Evolutionary conservation across 2,797 vertebrate genomes (phyloP).

Genomic region (Limnodromus scolopaceus): DNA sequence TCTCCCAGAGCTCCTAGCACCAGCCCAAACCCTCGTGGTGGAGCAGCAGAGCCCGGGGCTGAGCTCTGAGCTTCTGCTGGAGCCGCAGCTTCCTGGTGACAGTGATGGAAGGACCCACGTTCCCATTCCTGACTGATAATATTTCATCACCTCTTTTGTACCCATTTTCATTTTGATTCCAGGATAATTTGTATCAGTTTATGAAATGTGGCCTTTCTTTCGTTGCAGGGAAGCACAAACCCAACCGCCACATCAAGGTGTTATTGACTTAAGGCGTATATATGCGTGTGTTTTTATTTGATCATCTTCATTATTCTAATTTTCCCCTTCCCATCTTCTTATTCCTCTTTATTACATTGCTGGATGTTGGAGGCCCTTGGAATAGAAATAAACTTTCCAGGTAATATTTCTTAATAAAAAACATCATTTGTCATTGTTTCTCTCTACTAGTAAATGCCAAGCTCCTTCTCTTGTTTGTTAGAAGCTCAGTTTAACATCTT

Average conservation of each 20-base stretch:
- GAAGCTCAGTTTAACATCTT: background rate
- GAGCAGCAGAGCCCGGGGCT: background rate
- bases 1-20: background rate
- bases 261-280: conserved; percentile 39
- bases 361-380: background rate
- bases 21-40: fast-evolving
- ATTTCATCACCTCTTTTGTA: conserved; percentile 47
- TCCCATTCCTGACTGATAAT: conserved; percentile 23
- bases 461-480: conserved; percentile 22
- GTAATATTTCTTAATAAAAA: conserved; percentile 77
- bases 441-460: conserved; percentile 34
- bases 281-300: background rate
- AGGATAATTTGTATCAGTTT: conserved; percentile 47
- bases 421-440: conserved; percentile 70
- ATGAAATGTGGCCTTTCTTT: conserved; percentile 45
- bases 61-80: background rate
- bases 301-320: conserved; percentile 63
- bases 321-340: background rate
- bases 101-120: background rate
- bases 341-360: conserved; percentile 57
- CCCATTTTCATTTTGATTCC: conserved; percentile 49
- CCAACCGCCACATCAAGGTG: background rate
- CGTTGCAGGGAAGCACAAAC: conserved; percentile 11
- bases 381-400: conserved; percentile 53
- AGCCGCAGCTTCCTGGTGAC: background rate